Base-by-base conservation (phyloP, 2,888 invertebrate genomes). In the Acleris cristana region DNA sequence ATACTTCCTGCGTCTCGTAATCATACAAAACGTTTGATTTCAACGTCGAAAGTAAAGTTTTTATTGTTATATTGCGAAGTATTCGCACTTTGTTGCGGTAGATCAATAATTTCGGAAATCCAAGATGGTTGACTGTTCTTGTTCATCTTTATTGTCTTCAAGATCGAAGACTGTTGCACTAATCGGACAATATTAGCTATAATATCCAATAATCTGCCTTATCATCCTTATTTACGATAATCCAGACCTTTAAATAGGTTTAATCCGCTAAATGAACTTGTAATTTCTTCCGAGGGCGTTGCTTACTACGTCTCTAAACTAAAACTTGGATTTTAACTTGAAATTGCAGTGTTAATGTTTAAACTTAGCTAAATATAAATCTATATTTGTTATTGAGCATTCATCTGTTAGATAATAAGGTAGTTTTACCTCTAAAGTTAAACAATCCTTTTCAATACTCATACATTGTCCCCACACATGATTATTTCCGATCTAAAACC, bases 121-220 rank as follows among this genome's bases (percentile, higher is more conserved):
- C 90, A 91, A 91, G 87, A 91, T 91, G 90, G 90, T 82, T 76
- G 89, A 84, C 87, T 58, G 71, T 70, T 74, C 73, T 67, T 68
- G 69, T 72, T 64, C 62, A 63, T 58, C 56, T 44, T 64, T 65
- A 65, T 64, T 65, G 56, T 53, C 51, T 52, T 45, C 19, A 48
- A 76, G 73, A 74, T 77, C 69, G 69, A 59, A 66, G 72, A 73
- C 70, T 74, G 74, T 75, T 79, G 80, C 84, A 80, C 79, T 77
- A 82, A 80, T 82, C 80, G 81, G 68, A 69, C 68, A 71, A 74
- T 75, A 80, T 70, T 76, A 72, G 64, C 72, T 60, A 68, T 53
- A 48, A 70, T 69, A 56, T 71, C 69, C 72, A 5, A 18, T 23
- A 49, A 40, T 40, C 5, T 23, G 18, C 51, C 34, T 18, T 49